Evolutionary conservation across 2,113 vertebrate genomes (phyloP).

Genomic region (Eublepharis macularius): DNA sequence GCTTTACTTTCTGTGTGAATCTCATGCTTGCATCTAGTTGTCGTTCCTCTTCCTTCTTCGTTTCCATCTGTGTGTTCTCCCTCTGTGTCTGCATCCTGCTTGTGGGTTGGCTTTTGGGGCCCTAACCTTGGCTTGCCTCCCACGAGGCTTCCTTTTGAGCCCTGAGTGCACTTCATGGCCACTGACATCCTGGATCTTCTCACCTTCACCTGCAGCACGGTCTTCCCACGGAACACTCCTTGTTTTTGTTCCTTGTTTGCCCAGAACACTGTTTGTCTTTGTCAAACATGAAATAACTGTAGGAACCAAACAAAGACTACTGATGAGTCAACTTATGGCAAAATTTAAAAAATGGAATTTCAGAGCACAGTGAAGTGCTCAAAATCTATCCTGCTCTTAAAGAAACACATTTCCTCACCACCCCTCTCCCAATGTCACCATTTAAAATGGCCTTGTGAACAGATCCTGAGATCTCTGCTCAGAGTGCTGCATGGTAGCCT

Average conservation of each 20-base stretch:
- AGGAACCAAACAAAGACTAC: background rate
- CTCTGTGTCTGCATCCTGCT: background rate
- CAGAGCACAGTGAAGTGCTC: background rate
- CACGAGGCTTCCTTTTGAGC: background rate
- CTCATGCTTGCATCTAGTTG: background rate
- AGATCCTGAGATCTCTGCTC: background rate
- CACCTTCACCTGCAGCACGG: background rate
- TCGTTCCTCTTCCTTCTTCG: background rate
- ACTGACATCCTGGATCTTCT: background rate
- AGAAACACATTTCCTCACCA: background rate
- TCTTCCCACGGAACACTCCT: background rate
- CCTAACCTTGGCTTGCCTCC: background rate
- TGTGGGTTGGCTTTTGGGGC: background rate
- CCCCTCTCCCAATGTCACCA: background rate
- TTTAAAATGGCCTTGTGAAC: background rate
- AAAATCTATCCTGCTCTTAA: background rate
- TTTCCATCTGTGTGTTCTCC: no score
- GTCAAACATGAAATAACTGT: background rate
- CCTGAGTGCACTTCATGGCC: background rate
- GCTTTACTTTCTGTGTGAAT: no score
- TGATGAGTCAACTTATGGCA: background rate
- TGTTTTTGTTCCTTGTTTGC: background rate
- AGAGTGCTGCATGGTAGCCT: background rate
- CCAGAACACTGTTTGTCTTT: background rate
- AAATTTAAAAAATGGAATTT: background rate